Evolutionary conservation across 2,888 invertebrate species (phyloP).

Genomic region (Rhogogaster chlorosoma): DNA sequence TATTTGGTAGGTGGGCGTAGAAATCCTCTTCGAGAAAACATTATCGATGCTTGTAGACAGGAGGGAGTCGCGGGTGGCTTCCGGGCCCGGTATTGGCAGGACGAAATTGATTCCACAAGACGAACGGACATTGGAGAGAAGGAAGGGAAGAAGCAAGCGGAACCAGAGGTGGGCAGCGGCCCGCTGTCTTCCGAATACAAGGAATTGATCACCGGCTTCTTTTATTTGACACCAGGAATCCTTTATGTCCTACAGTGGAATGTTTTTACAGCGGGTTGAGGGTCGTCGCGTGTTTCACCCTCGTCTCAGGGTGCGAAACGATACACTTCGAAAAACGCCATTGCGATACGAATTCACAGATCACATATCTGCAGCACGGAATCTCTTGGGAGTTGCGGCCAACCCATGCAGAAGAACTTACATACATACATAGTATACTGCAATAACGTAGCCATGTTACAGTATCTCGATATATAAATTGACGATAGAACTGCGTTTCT

Average conservation of each 20-base stretch:
- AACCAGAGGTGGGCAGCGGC: conserved; percentile 8
- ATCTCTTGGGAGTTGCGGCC: background rate
- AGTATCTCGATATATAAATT: background rate
- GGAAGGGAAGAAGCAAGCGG: conserved; percentile 16
- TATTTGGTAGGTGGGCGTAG: conserved; percentile 19
- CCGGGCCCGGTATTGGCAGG: conserved; percentile 44
- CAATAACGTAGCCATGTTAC: background rate
- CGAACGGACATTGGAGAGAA: conserved; percentile 41
- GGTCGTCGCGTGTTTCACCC: conserved; percentile 38
- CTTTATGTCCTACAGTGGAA: conserved; percentile 51
- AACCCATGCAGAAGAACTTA: background rate
- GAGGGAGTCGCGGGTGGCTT: background rate
- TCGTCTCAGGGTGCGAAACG: conserved; percentile 28
- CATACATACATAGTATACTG: background rate
- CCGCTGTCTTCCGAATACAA: conserved; percentile 48
- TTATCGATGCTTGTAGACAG: conserved; percentile 50
- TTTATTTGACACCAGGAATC: conserved; percentile 55
- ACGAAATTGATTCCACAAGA: conserved; percentile 47
- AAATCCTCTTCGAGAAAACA: conserved; percentile 45
- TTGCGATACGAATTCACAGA: background rate
- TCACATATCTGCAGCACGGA: conserved; percentile 18
- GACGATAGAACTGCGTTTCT: background rate
- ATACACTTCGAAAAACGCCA: conserved; percentile 13
- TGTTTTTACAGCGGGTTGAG: conserved; percentile 49
- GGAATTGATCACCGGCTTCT: conserved; percentile 54